Percentiles rank a stretch among this genome's conserved stretches.
phyloP scores from a whole-genome alignment of 2,888 invertebrate species.

The Seira musarum region DNA sequence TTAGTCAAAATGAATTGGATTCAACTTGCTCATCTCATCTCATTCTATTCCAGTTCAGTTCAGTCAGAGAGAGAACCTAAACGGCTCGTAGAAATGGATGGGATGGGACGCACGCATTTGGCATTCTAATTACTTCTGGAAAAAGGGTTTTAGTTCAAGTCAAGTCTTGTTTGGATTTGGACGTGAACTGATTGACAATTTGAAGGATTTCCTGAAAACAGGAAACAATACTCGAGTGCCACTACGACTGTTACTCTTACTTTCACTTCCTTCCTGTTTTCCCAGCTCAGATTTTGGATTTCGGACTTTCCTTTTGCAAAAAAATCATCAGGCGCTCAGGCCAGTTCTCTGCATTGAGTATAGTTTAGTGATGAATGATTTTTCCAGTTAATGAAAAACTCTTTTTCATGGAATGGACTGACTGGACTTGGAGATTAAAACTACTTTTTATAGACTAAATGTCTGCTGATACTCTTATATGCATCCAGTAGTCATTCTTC shows the following conservation, averaged over 20 bases:
- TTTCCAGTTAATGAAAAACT: neutral
- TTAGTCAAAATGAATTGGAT: too few relatives aligned
- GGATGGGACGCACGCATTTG: neutral
- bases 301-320: constrained; percentile 8
- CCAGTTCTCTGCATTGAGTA: neutral
- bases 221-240: constrained; percentile 4
- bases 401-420: too few relatives aligned
- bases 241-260: too few relatives aligned
- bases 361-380: neutral
- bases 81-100: constrained; percentile 3
- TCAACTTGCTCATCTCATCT: too few relatives aligned
- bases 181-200: constrained; percentile 55
- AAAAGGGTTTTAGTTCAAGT: neutral
- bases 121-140: constrained; percentile 10
- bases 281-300: neutral
- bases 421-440: too few relatives aligned
- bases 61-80: too few relatives aligned
- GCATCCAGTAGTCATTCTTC: too few relatives aligned
- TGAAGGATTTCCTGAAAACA: constrained; percentile 11
- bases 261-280: constrained; percentile 15
- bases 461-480: too few relatives aligned
- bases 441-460: too few relatives aligned
- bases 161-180: constrained; percentile 9
- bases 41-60: too few relatives aligned
- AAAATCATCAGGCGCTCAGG: too few relatives aligned